phyloP scores from a whole-genome alignment of 92 coral and sea anemone genomes.

The Phymanthus crucifer region DNA sequence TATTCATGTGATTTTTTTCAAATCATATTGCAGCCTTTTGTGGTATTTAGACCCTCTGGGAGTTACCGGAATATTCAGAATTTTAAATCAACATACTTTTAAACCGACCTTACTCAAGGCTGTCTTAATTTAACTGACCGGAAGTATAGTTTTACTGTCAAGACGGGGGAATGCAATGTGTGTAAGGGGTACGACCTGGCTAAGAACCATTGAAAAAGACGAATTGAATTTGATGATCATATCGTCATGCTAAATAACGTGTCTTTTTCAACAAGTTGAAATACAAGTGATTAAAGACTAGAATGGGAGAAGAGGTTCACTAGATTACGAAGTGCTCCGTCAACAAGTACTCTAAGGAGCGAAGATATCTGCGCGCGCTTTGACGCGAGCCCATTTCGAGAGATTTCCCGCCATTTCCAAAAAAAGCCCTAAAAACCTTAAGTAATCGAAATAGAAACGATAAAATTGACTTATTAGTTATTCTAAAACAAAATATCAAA shows the following conservation, averaged over 20 bases:
- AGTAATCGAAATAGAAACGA: too few relatives aligned
- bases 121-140: not conserved
- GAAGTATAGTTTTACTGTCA: not conserved
- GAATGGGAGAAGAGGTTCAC: not conserved
- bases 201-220: too few relatives aligned
- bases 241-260: conserved; percentile 3
- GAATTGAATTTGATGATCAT: not conserved
- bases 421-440: not conserved
- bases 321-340: not conserved
- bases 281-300: not conserved
- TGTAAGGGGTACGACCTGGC: too few relatives aligned
- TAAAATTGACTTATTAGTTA: too few relatives aligned
- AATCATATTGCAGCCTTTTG: too few relatives aligned
- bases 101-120: conserved; percentile 3
- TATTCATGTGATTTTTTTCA: too few relatives aligned
- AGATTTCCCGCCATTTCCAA: not conserved
- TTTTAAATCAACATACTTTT: not conserved
- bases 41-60: not conserved
- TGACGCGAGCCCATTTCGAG: not conserved
- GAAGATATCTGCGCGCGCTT: not conserved
- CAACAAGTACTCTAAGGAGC: not conserved
- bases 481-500: too few relatives aligned
- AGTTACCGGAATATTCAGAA: conserved; percentile 5
- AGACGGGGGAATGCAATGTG: not conserved
- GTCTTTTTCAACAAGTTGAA: not conserved